Conservation (phyloP, 2,113 vertebrate genomes). For the Pachypanchax playfairii region DNA sequence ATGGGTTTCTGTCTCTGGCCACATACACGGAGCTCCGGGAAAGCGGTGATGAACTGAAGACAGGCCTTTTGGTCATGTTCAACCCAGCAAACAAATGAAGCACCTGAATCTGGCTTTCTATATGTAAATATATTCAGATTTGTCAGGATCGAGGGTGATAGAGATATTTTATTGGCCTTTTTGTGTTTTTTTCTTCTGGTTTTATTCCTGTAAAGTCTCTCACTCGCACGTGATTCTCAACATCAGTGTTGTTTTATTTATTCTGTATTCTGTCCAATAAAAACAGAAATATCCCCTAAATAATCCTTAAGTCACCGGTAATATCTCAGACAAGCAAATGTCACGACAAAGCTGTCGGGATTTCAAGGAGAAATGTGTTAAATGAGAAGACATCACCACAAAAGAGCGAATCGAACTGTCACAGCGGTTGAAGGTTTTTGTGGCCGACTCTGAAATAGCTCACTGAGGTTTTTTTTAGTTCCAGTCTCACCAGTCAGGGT, state of each 20-base stretch:
- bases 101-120: conserved; percentile 26
- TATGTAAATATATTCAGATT: conserved; percentile 58
- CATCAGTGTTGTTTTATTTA: not conserved
- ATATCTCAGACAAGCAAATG: conserved; percentile 32
- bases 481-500: conserved; percentile 7
- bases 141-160: not conserved
- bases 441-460: conserved; percentile 24
- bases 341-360: conserved; percentile 43
- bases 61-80: conserved; percentile 20
- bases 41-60: conserved; percentile 24
- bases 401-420: conserved; percentile 38
- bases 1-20: conserved; percentile 51
- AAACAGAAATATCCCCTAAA: conserved; percentile 8
- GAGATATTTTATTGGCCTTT: conserved; percentile 9
- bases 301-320: conserved; percentile 22
- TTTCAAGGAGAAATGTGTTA: conserved; percentile 3
- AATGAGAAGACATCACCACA: conserved; percentile 40
- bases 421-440: conserved; percentile 9
- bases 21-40: conserved; percentile 36
- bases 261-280: conserved; percentile 1
- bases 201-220: not conserved
- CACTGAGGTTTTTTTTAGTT: conserved; percentile 2
- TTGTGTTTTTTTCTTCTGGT: not conserved
- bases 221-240: not conserved
- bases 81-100: conserved; percentile 41